Evolutionary conservation across 2,113 vertebrate genomes (phyloP), one percentile per base, ranked within the genome.

Genomic region (Macrotus californicus): DNA sequence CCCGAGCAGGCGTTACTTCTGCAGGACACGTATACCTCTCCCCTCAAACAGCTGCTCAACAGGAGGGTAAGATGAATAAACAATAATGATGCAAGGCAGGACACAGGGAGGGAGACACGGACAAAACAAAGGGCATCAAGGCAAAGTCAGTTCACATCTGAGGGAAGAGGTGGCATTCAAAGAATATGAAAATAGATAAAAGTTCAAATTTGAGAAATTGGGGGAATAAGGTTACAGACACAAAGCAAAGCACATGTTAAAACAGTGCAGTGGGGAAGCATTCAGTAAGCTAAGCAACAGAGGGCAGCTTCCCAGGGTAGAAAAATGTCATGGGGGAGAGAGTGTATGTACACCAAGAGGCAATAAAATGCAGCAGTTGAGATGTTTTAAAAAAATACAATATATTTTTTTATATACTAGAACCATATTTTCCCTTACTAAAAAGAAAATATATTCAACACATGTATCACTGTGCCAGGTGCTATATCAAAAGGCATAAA

Each of bases 401-500:
- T 66, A 82, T 15, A 48, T 48, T 66, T 87, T 81, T 61, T 82
- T 75, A 81, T 22, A 54, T 31, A 22, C 50, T 77, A 39, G 36
- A 88, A 50, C 36, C 72, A 16, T 31, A 87, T 70, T 82, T 87
- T 54, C 87, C 86, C 70, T 80, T 92, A 92, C 48, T 73, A 75
- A 94, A 96, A 95, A 64, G 87, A 61, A 59, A 56, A 19, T 41
- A 56, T 39, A 36, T 87, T 92, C 93, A 95, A 94, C 61, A 94
- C 31, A 59, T 48, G 52, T 46, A 89, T 41, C 56, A 61, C 1
- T 70, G 39, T 67, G 34, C 15, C 77, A 85, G 52, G 84, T 46
- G 56, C 36, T 86, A 0, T 56, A 88, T 92, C 72, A 94, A 92
- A 91, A 75, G 81, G n/a, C 70, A 76, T 79, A 84, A 89, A 72